Conservation (phyloP, 2,888 invertebrate species). For the Timema cristinae region DNA sequence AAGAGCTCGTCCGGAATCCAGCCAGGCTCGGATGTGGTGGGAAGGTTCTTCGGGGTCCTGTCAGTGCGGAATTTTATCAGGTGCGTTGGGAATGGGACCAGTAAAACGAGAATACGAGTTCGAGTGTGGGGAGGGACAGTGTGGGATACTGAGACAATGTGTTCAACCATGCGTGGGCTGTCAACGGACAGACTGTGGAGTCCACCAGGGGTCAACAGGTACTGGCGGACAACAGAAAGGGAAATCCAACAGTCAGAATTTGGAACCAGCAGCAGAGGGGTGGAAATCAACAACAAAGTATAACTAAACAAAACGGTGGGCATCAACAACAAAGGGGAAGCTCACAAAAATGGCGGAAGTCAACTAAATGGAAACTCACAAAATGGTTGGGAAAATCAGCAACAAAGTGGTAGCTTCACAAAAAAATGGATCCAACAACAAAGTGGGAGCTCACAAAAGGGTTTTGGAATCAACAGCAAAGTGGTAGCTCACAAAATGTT, state of each 20-base stretch:
- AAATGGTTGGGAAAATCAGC: neutral
- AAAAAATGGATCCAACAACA: neutral
- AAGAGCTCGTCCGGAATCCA: too few relatives aligned
- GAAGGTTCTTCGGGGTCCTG: constrained; percentile 61
- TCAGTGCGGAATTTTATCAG: constrained; percentile 62
- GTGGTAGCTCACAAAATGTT: too few relatives aligned
- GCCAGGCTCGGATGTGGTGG: constrained; percentile 44
- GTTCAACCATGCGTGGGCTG: constrained; percentile 68
- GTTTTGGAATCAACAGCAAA: too few relatives aligned
- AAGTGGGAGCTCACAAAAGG: too few relatives aligned
- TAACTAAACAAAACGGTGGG: too few relatives aligned
- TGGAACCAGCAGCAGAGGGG: neutral
- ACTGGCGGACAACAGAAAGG: constrained; percentile 29
- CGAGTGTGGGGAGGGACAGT: constrained; percentile 71
- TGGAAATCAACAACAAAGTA: neutral
- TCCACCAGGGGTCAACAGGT: too few relatives aligned
- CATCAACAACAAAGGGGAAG: too few relatives aligned
- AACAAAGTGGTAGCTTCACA: too few relatives aligned
- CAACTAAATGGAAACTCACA: neutral
- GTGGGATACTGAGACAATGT: constrained; percentile 65
- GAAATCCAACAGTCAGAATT: neutral
- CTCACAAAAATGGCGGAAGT: too few relatives aligned
- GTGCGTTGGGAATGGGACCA: constrained; percentile 59
- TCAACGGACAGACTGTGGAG: constrained; percentile 37
- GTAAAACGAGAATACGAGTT: constrained; percentile 65